phyloP scores from a whole-genome alignment of 2,888 invertebrate genomes.

The Drosophila aldrichi region DNA sequence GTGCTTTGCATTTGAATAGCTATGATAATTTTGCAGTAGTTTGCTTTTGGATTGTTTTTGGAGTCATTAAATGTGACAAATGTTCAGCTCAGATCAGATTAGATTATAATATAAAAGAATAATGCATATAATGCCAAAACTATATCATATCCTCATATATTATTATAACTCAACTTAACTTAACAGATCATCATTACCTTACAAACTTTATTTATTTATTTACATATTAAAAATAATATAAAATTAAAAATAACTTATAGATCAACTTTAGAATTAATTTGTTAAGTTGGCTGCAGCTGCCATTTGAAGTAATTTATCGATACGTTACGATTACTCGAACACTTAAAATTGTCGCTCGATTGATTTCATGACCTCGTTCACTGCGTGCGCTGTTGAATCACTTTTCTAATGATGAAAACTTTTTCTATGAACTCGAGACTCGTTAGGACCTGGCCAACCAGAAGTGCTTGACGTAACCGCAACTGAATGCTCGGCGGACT shows the following conservation, averaged over 20 bases:
- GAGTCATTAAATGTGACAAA: neutral
- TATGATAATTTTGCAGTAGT: neutral
- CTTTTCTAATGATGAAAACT: constrained; percentile 5
- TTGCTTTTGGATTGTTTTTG: neutral
- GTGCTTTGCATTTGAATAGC: neutral
- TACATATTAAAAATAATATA: too few relatives aligned
- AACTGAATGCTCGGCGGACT: constrained; percentile 33
- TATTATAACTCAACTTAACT: too few relatives aligned
- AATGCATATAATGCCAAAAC: neutral
- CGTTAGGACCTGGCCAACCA: constrained; percentile 2
- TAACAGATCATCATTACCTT: too few relatives aligned
- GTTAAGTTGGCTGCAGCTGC: neutral
- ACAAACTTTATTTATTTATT: too few relatives aligned
- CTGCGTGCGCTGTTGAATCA: neutral
- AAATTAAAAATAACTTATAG: too few relatives aligned
- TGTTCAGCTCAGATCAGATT: neutral
- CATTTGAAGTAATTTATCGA: constrained; percentile 1
- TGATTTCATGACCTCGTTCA: constrained; percentile 26
- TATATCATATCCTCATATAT: too few relatives aligned
- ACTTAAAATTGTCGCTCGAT: neutral
- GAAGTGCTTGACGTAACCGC: constrained; percentile 23
- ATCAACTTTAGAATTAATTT: neutral
- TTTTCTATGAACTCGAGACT: neutral
- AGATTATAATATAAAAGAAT: neutral
- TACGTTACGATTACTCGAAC: constrained; percentile 1